Conservation (phyloP, 1,140 invertebrate species). For the Bombus affinis region DNA sequence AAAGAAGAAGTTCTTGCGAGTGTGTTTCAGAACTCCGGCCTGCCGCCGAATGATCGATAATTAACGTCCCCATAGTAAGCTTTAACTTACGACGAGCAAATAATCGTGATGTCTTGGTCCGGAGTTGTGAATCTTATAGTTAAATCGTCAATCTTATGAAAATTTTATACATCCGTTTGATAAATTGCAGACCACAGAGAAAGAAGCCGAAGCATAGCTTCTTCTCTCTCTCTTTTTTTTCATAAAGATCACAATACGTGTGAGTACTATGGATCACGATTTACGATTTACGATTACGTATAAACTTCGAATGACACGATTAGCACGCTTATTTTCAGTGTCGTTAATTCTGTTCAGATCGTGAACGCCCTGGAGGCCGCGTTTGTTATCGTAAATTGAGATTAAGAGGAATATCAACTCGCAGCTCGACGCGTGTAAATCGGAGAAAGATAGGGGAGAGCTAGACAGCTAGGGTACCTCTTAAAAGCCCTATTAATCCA, state of each 20-base stretch:
- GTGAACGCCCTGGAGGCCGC: no score
- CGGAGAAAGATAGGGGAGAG: not conserved
- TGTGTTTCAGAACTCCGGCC: not conserved
- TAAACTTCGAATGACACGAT: not conserved
- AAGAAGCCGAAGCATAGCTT: no score
- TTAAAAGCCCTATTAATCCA: conserved; percentile 2
- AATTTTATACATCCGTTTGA: not conserved
- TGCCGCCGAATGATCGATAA: conserved; percentile 7
- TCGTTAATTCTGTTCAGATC: not conserved
- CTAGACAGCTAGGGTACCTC: not conserved
- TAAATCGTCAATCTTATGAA: not conserved
- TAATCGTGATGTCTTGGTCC: not conserved
- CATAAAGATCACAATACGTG: not conserved
- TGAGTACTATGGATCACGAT: no score
- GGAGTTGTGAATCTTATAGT: not conserved
- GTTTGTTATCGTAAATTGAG: conserved; percentile 24
- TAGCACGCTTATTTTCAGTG: not conserved
- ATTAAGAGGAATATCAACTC: not conserved
- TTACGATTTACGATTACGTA: no score
- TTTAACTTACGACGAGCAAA: not conserved
- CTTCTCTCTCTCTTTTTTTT: not conserved
- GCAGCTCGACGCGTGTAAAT: not conserved
- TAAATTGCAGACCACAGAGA: not conserved
- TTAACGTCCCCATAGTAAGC: not conserved
- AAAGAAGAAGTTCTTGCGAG: not conserved